Base-by-base conservation (phyloP, 2,797 vertebrate genomes). In the Gymnothorax reevesii region DNA sequence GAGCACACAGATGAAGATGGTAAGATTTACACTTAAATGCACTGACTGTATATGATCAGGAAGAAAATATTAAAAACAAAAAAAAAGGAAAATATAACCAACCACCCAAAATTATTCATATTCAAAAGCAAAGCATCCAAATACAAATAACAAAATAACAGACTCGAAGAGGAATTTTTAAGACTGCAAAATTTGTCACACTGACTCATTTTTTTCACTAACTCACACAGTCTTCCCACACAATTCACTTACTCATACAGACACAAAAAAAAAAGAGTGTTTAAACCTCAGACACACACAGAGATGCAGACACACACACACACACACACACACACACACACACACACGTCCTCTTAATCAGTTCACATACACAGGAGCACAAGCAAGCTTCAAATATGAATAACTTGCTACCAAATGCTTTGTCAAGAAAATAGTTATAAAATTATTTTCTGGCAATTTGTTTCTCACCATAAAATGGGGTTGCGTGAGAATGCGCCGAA, bases 401-500 rank as follows among this genome's bases (percentile, higher is more conserved):
- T 2, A 42, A 42, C 33, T 42, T 42, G 33, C 33, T 42, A 42
- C 33, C 33, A 1, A 2, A 42, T 42, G 33, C 33, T 42, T 42
- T 42, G 33, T 1, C 1, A 42, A 42, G 33, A 42, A 42, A 42
- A 42, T 42, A 42, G 2, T 42, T 42, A 42, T 1, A 42, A 42
- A 42, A 42, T 42, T 42, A 42, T 42, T 42, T 42, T 42, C 33
- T 42, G 33, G 33, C 33, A 42, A 2, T 42, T 42, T 42, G 33
- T 42, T 42, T 42, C 33, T 27, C 69, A 99, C 98, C 98, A 99
- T 99, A 97, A 99, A 99, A 97, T 99, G 98, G 88, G 98, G 98
- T 96, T 99, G 98, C 89, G 97, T 98, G 95, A 99, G 95, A 94
- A 99, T 98, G 95, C 98, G 96, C 91, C 98, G 96, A 92, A 99